Evolutionary conservation across 2,113 vertebrate genomes (phyloP).

Genomic region (Centropus unirufus): DNA sequence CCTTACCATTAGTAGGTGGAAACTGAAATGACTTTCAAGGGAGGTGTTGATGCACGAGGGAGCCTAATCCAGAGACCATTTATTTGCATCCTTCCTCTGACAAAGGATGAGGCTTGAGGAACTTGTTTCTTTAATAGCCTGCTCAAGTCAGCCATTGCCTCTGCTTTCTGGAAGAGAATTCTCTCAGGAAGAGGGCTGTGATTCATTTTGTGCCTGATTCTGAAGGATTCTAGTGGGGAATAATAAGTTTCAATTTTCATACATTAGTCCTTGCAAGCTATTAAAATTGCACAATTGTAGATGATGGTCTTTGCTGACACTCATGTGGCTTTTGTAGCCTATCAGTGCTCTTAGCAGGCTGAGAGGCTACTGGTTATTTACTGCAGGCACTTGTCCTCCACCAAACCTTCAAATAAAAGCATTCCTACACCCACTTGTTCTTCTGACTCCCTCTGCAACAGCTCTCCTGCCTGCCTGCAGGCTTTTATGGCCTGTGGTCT

Average conservation of each 20-base stretch:
- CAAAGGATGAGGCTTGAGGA: background rate
- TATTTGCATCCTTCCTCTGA: background rate
- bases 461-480: background rate
- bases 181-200: background rate
- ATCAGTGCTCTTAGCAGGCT: background rate
- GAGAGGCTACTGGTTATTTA: background rate
- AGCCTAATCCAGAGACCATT: background rate
- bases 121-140: background rate
- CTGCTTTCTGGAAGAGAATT: background rate
- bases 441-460: background rate
- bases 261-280: background rate
- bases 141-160: background rate
- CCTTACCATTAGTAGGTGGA: background rate
- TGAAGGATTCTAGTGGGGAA: background rate
- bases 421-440: background rate
- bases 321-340: background rate
- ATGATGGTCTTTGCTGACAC: background rate
- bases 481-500: constrained; percentile 40
- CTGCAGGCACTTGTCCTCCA: background rate
- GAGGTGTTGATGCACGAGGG: background rate
- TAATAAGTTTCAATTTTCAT: background rate
- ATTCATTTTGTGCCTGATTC: background rate
- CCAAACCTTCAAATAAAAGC: background rate
- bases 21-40: background rate
- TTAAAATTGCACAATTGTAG: background rate